These are phyloP conservation scores for Temnothorax rugatulus DNA, from an alignment of 2,888 invertebrate genomes.

Conservation along the genomic window DNA sequence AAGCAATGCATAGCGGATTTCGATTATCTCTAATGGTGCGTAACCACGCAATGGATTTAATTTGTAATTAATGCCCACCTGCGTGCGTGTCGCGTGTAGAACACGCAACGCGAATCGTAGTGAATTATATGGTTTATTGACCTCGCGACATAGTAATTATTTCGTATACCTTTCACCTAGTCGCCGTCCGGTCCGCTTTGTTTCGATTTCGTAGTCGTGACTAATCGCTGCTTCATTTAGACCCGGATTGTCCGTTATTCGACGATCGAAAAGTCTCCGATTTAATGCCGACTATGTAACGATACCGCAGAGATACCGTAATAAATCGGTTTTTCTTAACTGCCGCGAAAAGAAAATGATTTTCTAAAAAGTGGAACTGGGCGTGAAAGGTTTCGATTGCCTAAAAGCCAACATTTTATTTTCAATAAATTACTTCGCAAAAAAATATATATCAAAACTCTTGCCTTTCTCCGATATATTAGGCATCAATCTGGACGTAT, in stretches of 20 bases:
- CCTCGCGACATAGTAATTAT: slow-evolving; percentile 52
- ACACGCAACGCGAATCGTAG: slow-evolving; percentile 14
- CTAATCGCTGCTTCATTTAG: slow-evolving; percentile 32
- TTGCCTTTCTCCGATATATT: slow-evolving; percentile 17
- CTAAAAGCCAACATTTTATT: slow-evolving; percentile 13
- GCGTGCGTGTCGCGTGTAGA: slow-evolving; percentile 27
- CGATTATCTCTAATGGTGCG: slow-evolving; percentile 80
- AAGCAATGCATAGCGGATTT: slow-evolving; percentile 27
- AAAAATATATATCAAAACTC: background rate
- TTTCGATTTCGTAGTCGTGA: slow-evolving; percentile 55
- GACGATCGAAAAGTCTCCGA: background rate
- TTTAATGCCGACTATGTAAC: background rate
- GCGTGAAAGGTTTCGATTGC: background rate
- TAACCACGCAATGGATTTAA: slow-evolving; percentile 79
- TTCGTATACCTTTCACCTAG: slow-evolving; percentile 29
- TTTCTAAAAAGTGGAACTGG: slow-evolving; percentile 7
- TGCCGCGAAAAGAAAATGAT: slow-evolving; percentile 28
- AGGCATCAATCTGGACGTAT: background rate
- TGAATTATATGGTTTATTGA: slow-evolving; percentile 60
- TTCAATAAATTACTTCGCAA: background rate
- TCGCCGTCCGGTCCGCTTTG: slow-evolving; percentile 1
- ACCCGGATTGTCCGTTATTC: background rate
- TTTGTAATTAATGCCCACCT: slow-evolving; percentile 80
- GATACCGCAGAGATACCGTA: background rate
- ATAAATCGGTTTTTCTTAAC: slow-evolving; percentile 2